phyloP scores from a whole-genome alignment of 2,888 invertebrate species.

The Podotricha telesiphe region DNA sequence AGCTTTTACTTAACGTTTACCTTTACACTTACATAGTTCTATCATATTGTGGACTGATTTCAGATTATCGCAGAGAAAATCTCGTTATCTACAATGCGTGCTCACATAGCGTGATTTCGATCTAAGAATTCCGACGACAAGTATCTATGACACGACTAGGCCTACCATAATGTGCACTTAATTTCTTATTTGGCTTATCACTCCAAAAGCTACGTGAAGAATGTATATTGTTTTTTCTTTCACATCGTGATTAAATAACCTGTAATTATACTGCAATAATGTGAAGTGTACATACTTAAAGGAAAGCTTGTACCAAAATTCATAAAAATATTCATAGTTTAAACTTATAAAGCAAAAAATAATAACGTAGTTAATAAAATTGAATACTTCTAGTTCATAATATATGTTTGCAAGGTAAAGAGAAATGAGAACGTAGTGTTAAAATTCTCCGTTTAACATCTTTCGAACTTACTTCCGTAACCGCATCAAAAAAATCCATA shows the following conservation, averaged over 20 bases:
- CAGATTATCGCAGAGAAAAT: conserved; percentile 24
- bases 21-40: conserved; percentile 9
- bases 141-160: conserved; percentile 39
- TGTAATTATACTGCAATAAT: not conserved
- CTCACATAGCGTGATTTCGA: conserved; percentile 40
- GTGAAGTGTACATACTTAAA: no score
- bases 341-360: no score
- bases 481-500: no score
- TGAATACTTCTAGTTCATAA: no score
- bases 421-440: no score
- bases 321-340: no score
- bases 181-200: conserved; percentile 37
- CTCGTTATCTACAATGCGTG: conserved; percentile 41
- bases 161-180: conserved; percentile 33
- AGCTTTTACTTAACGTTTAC: conserved; percentile 1
- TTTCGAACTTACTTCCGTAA: no score
- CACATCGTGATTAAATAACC: not conserved
- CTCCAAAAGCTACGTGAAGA: conserved; percentile 13
- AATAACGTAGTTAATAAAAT: no score
- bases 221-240: conserved; percentile 1
- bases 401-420: no score
- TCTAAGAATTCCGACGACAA: conserved; percentile 38
- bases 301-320: no score
- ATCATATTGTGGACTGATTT: conserved; percentile 3
- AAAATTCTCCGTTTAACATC: no score